Conservation (phyloP, 35 echinoderm and acorn worm species). For the Apostichopus californicus region DNA sequence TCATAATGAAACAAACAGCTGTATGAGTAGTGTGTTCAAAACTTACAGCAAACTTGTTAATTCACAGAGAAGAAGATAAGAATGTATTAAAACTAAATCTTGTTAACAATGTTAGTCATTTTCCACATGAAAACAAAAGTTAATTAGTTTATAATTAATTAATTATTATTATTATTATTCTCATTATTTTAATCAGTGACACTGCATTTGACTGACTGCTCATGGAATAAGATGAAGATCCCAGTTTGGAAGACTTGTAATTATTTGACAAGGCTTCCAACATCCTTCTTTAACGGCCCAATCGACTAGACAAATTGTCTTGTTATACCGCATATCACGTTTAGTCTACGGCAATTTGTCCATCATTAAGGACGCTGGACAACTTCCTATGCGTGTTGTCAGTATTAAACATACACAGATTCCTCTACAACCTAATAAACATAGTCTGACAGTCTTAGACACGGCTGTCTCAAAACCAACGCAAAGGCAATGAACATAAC, state of each 20-base stretch:
- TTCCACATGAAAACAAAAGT: background rate
- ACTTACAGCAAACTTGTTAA: background rate
- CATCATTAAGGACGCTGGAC: background rate
- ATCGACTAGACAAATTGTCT: background rate
- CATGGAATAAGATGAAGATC: background rate
- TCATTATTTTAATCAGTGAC: background rate
- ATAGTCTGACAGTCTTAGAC: too few relatives aligned
- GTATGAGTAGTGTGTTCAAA: background rate
- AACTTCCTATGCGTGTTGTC: too few relatives aligned
- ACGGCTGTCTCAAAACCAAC: too few relatives aligned
- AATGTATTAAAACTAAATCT: background rate
- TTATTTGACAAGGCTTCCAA: too few relatives aligned
- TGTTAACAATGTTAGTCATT: background rate
- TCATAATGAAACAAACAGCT: too few relatives aligned
- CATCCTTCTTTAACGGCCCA: too few relatives aligned
- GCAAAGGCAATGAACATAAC: too few relatives aligned
- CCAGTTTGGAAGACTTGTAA: background rate
- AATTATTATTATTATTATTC: too few relatives aligned
- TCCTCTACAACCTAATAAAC: too few relatives aligned
- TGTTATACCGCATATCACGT: background rate
- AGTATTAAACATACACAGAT: too few relatives aligned
- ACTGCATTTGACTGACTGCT: background rate
- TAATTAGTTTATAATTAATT: background rate
- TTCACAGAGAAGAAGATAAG: background rate
- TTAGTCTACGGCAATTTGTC: background rate